Conservation (phyloP, 2,113 vertebrate species). For the Hydrolagus affinis region DNA sequence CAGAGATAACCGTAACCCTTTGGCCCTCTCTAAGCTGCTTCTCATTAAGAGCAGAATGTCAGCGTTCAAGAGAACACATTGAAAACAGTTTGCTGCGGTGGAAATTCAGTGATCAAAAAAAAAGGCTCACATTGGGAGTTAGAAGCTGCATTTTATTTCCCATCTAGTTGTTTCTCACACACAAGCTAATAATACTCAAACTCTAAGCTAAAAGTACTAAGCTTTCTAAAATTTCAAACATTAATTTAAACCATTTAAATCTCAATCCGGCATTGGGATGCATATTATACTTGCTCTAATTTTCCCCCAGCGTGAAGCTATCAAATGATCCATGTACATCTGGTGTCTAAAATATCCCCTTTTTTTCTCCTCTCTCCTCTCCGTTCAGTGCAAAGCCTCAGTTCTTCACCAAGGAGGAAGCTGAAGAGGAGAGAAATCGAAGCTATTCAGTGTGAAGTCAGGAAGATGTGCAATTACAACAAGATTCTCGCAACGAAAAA, state of each 20-base stretch:
- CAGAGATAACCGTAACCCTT: background rate
- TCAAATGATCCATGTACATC: conserved; percentile 10
- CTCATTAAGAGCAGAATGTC: conserved; percentile 21
- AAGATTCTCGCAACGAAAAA: conserved; percentile 86
- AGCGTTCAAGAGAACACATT: background rate
- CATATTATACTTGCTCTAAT: background rate
- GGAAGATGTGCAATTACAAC: conserved; percentile 84
- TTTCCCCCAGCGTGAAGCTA: background rate
- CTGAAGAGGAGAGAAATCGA: conserved; percentile 85
- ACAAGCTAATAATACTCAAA: background rate
- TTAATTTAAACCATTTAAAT: conserved; percentile 19
- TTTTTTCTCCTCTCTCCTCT: conserved; percentile 31
- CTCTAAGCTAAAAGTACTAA: conserved; percentile 6
- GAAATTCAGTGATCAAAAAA: conserved; percentile 19
- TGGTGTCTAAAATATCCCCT: conserved; percentile 12
- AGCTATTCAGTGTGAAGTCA: conserved; percentile 86
- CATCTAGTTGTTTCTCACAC: background rate
- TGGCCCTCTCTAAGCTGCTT: conserved; percentile 14
- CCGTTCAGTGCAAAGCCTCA: conserved; percentile 36
- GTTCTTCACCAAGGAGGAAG: conserved; percentile 67
- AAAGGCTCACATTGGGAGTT: background rate
- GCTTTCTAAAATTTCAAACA: conserved; percentile 7
- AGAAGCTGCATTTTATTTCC: conserved; percentile 15
- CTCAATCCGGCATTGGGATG: conserved; percentile 1
- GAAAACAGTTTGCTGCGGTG: conserved; percentile 12